These are phyloP conservation scores for Megaceryle alcyon DNA, from an alignment of 2,797 vertebrate species.

Conservation along the genomic window DNA sequence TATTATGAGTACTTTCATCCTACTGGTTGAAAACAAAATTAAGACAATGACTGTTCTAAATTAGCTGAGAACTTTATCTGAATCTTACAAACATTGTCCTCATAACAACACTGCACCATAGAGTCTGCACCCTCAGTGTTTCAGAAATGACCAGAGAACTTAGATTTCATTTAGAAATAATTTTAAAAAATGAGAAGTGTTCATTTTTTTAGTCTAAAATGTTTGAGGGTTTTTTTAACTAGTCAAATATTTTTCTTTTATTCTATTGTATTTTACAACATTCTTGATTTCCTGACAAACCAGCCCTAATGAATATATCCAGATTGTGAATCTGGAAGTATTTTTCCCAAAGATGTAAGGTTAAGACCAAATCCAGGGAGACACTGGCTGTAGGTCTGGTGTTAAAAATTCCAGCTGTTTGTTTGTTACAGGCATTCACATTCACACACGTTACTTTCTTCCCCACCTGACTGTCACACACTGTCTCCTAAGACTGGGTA, in stretches of 20 bases:
- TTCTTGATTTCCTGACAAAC: background rate
- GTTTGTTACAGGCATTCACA: background rate
- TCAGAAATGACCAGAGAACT: background rate
- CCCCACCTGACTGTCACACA: background rate
- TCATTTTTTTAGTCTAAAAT: background rate
- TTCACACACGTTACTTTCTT: background rate
- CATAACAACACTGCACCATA: fast-evolving
- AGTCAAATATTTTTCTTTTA: background rate
- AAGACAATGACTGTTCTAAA: background rate
- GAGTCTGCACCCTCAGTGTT: background rate
- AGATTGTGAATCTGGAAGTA: background rate
- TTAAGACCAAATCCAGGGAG: background rate
- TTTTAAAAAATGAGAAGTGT: background rate
- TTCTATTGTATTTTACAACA: background rate
- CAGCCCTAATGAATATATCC: background rate
- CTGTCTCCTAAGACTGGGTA: background rate
- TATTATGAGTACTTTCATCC: conserved; percentile 84
- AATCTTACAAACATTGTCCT: background rate
- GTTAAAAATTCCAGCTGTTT: background rate
- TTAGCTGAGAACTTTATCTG: background rate
- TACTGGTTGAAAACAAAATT: conserved; percentile 47
- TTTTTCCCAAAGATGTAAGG: background rate
- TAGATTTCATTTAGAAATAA: background rate
- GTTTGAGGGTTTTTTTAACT: background rate
- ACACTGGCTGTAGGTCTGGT: background rate